Evolutionary conservation across 2,113 vertebrate species (phyloP).

Genomic region (crab-eating macaque (Macaca fascicularis)): T2T-MFA8v1.1 NC_088377.1:194866001-194866500

Average conservation of each 20-base stretch:
- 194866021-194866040: not conserved
- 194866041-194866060: not conserved
- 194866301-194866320: not conserved
- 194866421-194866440: too few relatives aligned
- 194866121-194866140: not conserved
- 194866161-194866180: not conserved
- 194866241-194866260: too few relatives aligned
- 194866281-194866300: not conserved
- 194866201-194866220: rapidly evolving
- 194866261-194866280: not conserved
- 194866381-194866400: not conserved
- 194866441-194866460: not conserved
- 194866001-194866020: not conserved
- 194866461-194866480: not conserved
- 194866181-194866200: not conserved
- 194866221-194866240: too few relatives aligned
- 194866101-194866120: rapidly evolving
- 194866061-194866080: rapidly evolving
- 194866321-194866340: not conserved
- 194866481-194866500: too few relatives aligned
- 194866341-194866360: not conserved
- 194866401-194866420: not conserved
- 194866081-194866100: rapidly evolving
- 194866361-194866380: rapidly evolving
- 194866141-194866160: rapidly evolving